Base-by-base conservation (phyloP, 2,888 invertebrate genomes). In the Trisateles emortualis region DNA sequence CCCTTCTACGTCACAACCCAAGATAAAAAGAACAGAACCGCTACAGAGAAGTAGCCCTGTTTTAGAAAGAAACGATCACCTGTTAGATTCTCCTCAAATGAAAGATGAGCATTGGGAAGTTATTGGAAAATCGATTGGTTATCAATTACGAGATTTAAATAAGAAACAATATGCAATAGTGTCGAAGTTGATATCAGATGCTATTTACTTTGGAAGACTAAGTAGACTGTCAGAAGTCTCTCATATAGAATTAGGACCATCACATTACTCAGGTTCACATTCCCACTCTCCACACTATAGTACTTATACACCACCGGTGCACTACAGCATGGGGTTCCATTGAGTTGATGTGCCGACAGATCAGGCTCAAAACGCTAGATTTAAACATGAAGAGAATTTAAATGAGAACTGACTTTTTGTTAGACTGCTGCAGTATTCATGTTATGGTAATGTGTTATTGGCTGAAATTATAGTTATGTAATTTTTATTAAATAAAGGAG, bases 121-220 rank as follows among this genome's bases (percentile, higher is more conserved):
- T 4, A 52, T 52, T 29, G 52, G 52, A 5, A 52, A 52, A 26
- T 52, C 52, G 3, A 45, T 52, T n/a, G 52, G 46, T 2, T 52
- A 41, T 14, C 52, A 52, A 35, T 22, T 52, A 41, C n/a, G 14
- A 52, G 45, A 52, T 6, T 41, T 52, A 24, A 30, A n/a, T n/a
- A 46, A 35, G 2, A 45, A 22, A 17, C 52, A 52, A n/a, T 52
- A 35, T 11, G 41, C 46, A n/a, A 52, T 52, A 41, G 52, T 46
- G 0, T 46, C 52, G 0, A 52, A 52, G 13, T 11, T 52, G 13
- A 52, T 52, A 1, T 52, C 52, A 17, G 52, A 52, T 8, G 52
- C 52, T 24, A 52, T 52, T 22, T 52, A 41, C 16, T 41, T 35
- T 14, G 52, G 52, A 4, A 45, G 46, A 36, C 10, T 52, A 11